phyloP scores from a whole-genome alignment of 2,888 invertebrate genomes.

The Orchesella flavescens region DNA sequence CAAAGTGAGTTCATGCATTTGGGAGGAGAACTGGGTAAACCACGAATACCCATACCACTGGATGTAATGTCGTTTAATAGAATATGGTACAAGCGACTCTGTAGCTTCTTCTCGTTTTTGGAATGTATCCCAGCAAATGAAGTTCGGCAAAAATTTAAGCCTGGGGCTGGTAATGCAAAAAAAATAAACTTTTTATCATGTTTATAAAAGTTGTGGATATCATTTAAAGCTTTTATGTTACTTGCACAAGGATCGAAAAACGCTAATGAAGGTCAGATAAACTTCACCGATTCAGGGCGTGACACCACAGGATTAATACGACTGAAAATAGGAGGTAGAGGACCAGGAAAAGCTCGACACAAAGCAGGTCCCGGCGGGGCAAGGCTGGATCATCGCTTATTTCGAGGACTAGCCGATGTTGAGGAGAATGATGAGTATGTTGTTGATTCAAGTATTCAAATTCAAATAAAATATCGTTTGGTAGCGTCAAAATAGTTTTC shows the following conservation, averaged over 20 bases:
- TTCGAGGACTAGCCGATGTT: neutral
- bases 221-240: no score
- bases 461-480: no score
- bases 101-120: constrained; percentile 27
- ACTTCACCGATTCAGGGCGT: constrained; percentile 3
- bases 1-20: constrained; percentile 6
- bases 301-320: neutral
- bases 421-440: no score
- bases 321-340: constrained; percentile 32
- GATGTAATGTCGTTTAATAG: constrained; percentile 4
- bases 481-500: no score
- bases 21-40: neutral
- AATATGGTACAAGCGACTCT: constrained; percentile 31
- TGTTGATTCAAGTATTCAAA: no score
- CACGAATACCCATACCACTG: neutral
- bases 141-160: neutral
- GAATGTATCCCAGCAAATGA: constrained; percentile 19
- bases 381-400: neutral
- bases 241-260: no score
- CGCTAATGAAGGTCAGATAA: neutral
- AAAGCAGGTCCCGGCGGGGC: constrained; percentile 13
- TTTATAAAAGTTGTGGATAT: no score
- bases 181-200: no score
- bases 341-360: constrained; percentile 32
- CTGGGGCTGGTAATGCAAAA: neutral